Evolutionary conservation across 2,888 invertebrate genomes (phyloP), one percentile per base, ranked within the genome.

Genomic region (Hedychridium roseum): DNA sequence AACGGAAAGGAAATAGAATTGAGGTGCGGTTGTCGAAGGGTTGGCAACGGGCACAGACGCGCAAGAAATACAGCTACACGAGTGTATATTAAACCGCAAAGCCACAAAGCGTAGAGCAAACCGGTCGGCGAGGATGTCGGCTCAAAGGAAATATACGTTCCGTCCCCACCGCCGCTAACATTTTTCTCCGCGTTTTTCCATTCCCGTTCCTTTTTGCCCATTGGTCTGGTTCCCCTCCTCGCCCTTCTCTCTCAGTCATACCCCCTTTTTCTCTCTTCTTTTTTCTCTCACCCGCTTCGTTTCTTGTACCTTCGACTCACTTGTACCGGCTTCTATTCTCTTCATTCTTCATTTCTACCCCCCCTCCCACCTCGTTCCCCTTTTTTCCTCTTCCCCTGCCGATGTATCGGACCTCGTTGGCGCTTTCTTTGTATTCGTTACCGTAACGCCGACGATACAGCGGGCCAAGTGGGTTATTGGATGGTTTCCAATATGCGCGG

Each of bases 401-500:
- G 15, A 11, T 16, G 16, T n/a, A n/a, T n/a, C n/a, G n/a, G n/a
- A n/a, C n/a, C n/a, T n/a, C n/a, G n/a, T n/a, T n/a, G n/a, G n/a
- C n/a, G n/a, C n/a, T n/a, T 41, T 41, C 48, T 52, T 53, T 46
- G 34, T 40, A 52, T 54, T 57, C 45, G 48, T 53, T 45, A 43
- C 43, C 50, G 40, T 42, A 43, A 20, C 14, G 41, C 44, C 42
- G 44, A 37, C 56, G 53, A 62, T 57, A 57, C 54, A 54, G 34
- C 55, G 46, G 46, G 51, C 56, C 60, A 60, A 65, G 54, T 60
- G 52, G 63, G 52, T 58, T 58, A 58, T 66, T 65, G 66, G 65
- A 65, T 50, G 50, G 54, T 60, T 63, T 65, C 66, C 66, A 65
- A 66, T 60, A 58, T 57, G 57, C 54, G 54, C 44, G 36, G 49